Percentiles rank a stretch among this genome's conserved stretches.
phyloP scores from a whole-genome alignment of 2,888 invertebrate genomes.

The Labia minor region DNA sequence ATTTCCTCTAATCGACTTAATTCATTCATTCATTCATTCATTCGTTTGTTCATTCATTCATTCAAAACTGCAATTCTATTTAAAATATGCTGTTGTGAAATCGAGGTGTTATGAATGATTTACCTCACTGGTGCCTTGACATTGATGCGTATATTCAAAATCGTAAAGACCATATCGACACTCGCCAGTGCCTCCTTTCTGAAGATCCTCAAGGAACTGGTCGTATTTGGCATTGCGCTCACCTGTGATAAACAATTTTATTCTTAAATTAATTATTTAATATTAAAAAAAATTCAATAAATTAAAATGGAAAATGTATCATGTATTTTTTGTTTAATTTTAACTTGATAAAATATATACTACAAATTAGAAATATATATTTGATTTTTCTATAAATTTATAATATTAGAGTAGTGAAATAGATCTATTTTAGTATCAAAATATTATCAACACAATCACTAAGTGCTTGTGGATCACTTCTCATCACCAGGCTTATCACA shows the following conservation, averaged over 20 bases:
- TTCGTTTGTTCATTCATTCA: neutral
- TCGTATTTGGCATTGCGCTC: conserved; percentile 86
- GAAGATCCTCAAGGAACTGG: conserved; percentile 85
- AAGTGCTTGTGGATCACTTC: no score
- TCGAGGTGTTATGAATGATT: conserved; percentile 21
- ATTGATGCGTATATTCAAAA: conserved; percentile 95
- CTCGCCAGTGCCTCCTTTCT: conserved; percentile 81
- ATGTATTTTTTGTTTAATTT: neutral
- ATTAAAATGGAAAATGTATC: no score
- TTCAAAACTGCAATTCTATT: neutral
- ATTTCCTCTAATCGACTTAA: neutral
- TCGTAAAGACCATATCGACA: conserved; percentile 98
- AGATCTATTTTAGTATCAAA: no score
- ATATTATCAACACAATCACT: no score
- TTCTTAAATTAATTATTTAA: no score
- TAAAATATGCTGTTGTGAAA: no score
- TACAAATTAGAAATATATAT: neutral
- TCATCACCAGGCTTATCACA: no score
- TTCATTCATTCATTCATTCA: neutral
- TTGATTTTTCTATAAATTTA: no score
- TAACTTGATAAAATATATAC: neutral
- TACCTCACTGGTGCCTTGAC: conserved; percentile 87
- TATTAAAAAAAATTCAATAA: no score
- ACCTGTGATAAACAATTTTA: no score
- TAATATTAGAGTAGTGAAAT: no score